Base-by-base conservation (phyloP, 2,888 invertebrate species). In the Sarcophaga subvicina region DNA sequence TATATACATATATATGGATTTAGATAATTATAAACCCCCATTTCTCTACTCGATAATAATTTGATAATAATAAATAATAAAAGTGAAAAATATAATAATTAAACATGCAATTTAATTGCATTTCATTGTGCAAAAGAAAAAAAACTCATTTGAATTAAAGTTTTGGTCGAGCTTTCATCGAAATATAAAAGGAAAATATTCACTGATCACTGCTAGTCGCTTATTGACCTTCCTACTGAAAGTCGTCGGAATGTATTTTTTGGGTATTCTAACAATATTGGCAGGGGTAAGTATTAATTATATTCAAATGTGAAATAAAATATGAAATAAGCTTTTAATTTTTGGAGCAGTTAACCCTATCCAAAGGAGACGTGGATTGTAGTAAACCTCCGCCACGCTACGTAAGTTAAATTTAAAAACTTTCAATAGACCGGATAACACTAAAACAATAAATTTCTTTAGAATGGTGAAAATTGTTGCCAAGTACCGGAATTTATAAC, bases 341-440 rank as follows among this genome's bases (percentile, higher is more conserved):
- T 3, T 66, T 82, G 27, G 63, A 80, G 86, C 3, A 86, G 86
- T 5, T 83, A 10, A 11, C 64, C n/a, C 17, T 20, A 12, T 37
- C 27, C 12, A 78, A 69, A 3, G 83, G 72, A 37, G 83, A 86
- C 25, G 77, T 83, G 4, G 80, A 86, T 59, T 86, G 86, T 8
- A 66, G 10, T 25, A 25, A 73, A 8, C 72, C 2, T 47, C 83
- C 80, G 0, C 66, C 73, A 14, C 59, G 17, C 77, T 37, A 66
- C 71, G 83, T 86, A 75, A 86, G 85, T 3, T 20, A 25, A 22
- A 22, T 63, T 22, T 5, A 37, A 22, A n/a, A 80, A 47, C 25
- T 49, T 73, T 54, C 4, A 4, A 8, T 37, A 3, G n/a, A 37
- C 37, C n/a, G 12, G 11, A 8, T 64, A 17, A 64, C 25, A 47